Evolutionary conservation across 2,797 vertebrate genomes (phyloP).

Genomic region (Manis javanica): DNA sequence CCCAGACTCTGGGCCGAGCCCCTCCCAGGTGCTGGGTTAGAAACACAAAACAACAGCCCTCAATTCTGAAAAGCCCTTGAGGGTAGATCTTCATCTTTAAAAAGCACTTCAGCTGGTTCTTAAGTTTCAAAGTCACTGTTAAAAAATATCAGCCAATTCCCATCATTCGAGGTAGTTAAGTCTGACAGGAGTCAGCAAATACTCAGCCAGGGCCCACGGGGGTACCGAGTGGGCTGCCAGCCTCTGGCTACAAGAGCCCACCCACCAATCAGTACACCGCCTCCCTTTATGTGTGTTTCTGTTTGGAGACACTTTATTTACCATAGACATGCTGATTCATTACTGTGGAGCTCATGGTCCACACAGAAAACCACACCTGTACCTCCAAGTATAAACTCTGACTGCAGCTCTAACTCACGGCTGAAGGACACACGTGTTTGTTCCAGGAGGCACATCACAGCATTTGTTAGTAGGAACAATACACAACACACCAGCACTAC

Average conservation of each 20-base stretch:
- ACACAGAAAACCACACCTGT: fast-evolving
- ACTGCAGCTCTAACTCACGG: fast-evolving
- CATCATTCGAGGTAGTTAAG: no score
- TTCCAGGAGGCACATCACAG: background rate
- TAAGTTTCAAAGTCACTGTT: background rate
- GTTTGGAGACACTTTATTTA: background rate
- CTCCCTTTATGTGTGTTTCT: background rate
- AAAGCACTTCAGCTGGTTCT: background rate
- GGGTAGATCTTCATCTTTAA: background rate
- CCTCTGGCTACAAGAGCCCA: no score
- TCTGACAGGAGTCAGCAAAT: no score
- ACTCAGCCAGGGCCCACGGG: background rate
- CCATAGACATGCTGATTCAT: fast-evolving
- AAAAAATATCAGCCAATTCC: background rate
- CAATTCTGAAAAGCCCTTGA: background rate
- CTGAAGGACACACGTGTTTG: no score
- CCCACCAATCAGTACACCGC: no score
- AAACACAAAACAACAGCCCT: background rate
- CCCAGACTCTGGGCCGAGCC: background rate
- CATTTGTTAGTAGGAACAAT: no score
- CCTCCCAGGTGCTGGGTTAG: background rate
- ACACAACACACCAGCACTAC: background rate
- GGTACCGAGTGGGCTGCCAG: no score
- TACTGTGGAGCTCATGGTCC: fast-evolving
- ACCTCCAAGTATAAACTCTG: background rate